Percentiles rank a stretch among this genome's conserved stretches.
These are phyloP conservation scores for Sphenodon punctatus DNA, from an alignment of 2,797 vertebrate species.

Conservation along the genomic window DNA sequence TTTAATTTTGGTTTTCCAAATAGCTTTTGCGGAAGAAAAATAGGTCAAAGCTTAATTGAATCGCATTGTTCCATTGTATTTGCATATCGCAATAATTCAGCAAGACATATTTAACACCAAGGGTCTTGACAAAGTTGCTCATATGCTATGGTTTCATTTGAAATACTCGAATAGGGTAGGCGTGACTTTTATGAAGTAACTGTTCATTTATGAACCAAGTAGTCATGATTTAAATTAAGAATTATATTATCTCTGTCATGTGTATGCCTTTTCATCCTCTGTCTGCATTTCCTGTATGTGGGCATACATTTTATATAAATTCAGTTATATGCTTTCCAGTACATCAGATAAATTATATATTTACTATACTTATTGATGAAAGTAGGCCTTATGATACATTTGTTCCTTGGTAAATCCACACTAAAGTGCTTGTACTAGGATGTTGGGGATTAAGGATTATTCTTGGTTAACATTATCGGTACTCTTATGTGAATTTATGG, in stretches of 20 bases:
- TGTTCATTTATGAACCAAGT: rapidly evolving
- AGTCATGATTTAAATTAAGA: not conserved
- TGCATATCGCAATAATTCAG: constrained; percentile 52
- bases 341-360: not conserved
- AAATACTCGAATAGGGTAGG: not conserved
- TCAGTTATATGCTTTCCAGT: not conserved
- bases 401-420: constrained; percentile 5
- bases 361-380: not conserved
- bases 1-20: constrained; percentile 19
- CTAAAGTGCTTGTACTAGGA: not conserved
- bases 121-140: not conserved
- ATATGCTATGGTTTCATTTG: not conserved
- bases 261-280: not conserved
- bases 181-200: not conserved
- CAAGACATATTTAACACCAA: constrained; percentile 28
- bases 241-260: not conserved
- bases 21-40: constrained; percentile 38
- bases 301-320: constrained; percentile 3
- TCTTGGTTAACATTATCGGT: rapidly evolving
- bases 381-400: not conserved
- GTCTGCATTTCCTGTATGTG: not conserved
- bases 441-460: constrained; percentile 6
- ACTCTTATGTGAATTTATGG: constrained; percentile 12
- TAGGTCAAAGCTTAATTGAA: constrained; percentile 38
- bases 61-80: constrained; percentile 38